Evolutionary conservation across 2,888 invertebrate genomes (phyloP).

Genomic region (Tipula confusa): DNA sequence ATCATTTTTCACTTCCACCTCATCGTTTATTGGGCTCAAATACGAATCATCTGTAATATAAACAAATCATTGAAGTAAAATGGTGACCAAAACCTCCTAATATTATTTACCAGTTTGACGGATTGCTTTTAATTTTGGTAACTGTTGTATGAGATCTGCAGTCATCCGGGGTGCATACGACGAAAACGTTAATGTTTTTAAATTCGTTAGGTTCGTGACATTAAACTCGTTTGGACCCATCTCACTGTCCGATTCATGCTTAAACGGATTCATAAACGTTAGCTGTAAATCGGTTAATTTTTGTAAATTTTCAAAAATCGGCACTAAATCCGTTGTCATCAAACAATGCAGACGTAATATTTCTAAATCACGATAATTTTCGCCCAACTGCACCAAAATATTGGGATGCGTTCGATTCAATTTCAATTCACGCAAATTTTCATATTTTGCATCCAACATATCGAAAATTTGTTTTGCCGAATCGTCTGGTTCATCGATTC

Average conservation of each 20-base stretch:
- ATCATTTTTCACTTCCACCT: not conserved
- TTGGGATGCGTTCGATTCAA: not conserved
- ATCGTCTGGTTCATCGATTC: not conserved
- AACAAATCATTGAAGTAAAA: not conserved
- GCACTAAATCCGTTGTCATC: not conserved
- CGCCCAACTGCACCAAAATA: not conserved
- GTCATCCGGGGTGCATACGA: not conserved
- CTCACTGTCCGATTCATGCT: not conserved
- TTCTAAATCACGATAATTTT: not conserved
- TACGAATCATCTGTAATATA: not conserved
- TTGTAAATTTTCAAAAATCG: not conserved
- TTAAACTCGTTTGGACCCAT: not conserved
- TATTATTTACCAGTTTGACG: not conserved
- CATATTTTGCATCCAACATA: not conserved
- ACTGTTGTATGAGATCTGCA: not conserved
- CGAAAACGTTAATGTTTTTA: not conserved
- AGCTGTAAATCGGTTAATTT: not conserved
- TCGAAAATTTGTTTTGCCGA: not conserved
- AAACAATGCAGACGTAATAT: not conserved
- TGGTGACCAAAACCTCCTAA: not conserved
- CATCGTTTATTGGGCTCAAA: not conserved
- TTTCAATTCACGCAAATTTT: not conserved
- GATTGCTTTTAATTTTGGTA: not conserved
- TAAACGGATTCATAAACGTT: not conserved
- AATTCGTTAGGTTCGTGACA: not conserved